Conservation (phyloP, 2,797 vertebrate genomes). For the Prionace glauca region DNA sequence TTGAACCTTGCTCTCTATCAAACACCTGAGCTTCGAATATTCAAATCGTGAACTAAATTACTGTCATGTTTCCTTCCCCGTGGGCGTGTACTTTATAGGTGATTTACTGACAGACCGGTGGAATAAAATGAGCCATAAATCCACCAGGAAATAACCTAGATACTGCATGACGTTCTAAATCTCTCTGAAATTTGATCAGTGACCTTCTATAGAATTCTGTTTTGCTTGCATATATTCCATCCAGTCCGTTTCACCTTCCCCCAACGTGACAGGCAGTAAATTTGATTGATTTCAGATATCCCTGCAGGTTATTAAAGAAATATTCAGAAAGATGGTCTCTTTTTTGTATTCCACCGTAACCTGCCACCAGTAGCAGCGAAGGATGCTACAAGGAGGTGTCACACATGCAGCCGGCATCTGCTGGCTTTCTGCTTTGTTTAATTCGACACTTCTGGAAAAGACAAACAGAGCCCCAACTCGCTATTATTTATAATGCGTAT, state of each 20-base stretch:
- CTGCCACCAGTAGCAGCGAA: slow-evolving; percentile 33
- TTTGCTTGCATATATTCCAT: slow-evolving; percentile 38
- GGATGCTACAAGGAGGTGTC: slow-evolving; percentile 28
- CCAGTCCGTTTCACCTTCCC: slow-evolving; percentile 26
- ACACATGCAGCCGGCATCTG: slow-evolving; percentile 28
- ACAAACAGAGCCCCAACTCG: slow-evolving; percentile 13
- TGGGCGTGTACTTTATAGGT: slow-evolving; percentile 14
- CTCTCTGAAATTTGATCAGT: slow-evolving; percentile 37
- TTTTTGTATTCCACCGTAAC: slow-evolving; percentile 30
- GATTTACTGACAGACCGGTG: slow-evolving; percentile 28
- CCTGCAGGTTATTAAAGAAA: slow-evolving; percentile 37
- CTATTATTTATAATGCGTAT: slow-evolving; percentile 36
- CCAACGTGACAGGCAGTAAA: slow-evolving; percentile 32
- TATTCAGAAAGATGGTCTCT: slow-evolving; percentile 36
- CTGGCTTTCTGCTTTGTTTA: slow-evolving; percentile 33
- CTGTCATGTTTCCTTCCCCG: slow-evolving; percentile 24
- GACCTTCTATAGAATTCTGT: slow-evolving; percentile 37
- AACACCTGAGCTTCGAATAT: slow-evolving; percentile 38
- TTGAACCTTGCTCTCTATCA: slow-evolving; percentile 31
- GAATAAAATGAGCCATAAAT: slow-evolving; percentile 37
- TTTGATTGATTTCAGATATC: slow-evolving; percentile 37
- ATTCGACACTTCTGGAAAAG: slow-evolving; percentile 27
- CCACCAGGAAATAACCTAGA: slow-evolving; percentile 34
- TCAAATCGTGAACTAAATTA: slow-evolving; percentile 38
- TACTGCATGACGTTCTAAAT: slow-evolving; percentile 35